Evolutionary conservation across 1,140 invertebrate species (phyloP).

Genomic region (Druon quercuslanigerum): DNA sequence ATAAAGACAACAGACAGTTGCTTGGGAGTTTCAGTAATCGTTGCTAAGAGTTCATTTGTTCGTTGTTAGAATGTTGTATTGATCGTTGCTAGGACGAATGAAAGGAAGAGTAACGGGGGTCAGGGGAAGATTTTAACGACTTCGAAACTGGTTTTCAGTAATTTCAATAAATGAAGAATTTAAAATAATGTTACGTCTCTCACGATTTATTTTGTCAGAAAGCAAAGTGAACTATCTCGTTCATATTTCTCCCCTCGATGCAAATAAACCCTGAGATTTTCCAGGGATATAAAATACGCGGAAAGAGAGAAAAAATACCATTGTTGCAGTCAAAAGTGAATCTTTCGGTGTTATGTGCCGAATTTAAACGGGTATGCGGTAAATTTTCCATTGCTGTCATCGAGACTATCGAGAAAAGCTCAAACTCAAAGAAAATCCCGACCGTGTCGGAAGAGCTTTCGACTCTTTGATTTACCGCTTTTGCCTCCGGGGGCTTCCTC

Average conservation of each 20-base stretch:
- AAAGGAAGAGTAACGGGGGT: too few species aligned
- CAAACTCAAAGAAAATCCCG: slow-evolving; percentile 28
- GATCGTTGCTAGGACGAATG: too few species aligned
- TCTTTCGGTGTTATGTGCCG: not conserved
- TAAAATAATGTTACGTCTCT: slow-evolving; percentile 11
- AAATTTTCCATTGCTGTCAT: slow-evolving; percentile 3
- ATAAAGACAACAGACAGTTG: too few species aligned
- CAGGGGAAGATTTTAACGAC: too few species aligned
- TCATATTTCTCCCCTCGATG: slow-evolving; percentile 21
- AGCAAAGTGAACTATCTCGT: slow-evolving; percentile 11
- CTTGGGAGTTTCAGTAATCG: too few species aligned
- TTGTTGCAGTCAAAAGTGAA: not conserved
- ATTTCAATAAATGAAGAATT: not conserved
- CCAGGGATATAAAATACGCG: not conserved
- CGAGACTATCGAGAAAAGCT: slow-evolving; percentile 24
- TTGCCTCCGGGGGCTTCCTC: slow-evolving; percentile 25
- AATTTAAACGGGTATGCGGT: not conserved
- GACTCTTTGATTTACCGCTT: slow-evolving; percentile 29
- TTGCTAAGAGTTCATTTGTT: too few species aligned
- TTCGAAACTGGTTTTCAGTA: not conserved
- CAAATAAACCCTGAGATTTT: slow-evolving; percentile 16
- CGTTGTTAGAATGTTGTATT: too few species aligned
- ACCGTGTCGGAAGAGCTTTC: slow-evolving; percentile 25
- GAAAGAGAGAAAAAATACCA: not conserved
- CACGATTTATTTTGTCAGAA: not conserved